Evolutionary conservation across 2,113 vertebrate genomes (phyloP), one percentile per base, ranked within the genome.

Genomic region (Eupsittula cactorum): DNA sequence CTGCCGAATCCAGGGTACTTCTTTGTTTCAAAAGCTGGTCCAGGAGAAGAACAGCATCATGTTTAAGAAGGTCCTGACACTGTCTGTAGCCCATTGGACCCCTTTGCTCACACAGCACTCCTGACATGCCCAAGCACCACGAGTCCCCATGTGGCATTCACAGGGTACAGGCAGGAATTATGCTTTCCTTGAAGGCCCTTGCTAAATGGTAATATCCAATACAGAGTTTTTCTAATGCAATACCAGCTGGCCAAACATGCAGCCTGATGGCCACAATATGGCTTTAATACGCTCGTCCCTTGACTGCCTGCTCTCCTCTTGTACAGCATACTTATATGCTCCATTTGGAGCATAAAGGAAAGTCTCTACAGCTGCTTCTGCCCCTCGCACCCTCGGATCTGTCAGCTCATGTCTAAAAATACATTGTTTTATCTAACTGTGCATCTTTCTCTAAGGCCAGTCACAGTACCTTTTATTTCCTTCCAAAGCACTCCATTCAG

Each of bases 331-430:
- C 11, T 44, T 64, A 37, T 3, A n/a, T 4, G 19, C 13, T 78
- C 60, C 65, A 20, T 1, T 28, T 13, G 14, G 17, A 80, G 68
- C 33, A 28, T 7, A 64, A 73, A 70, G 7, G 33, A 71, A 69
- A 52, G 42, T 71, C 25, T 82, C 57, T 37, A 15, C 4, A 28
- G 49, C 44, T 69, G 53, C 44, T 83, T 60, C 53, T 73, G 53
- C 41, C 5, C 9, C 12, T 49, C 12, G n/a, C 3, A 5, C 4
- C 33, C 25, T 23, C 3, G 0, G 1, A 10, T 71, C 39, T 63
- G 27, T 39, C 64, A 80, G 53, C 8, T 62, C 44, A 27, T 50
- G 62, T 69, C 71, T 71, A 57, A 49, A 88, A 74, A 74, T 9
- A 77, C 19, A 27, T 4, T 33, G 11, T 13, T 89, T 86, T 59